These are phyloP conservation scores for Argyrosomus regius DNA, from an alignment of 2,797 vertebrate genomes.

Conservation along the genomic window DNA sequence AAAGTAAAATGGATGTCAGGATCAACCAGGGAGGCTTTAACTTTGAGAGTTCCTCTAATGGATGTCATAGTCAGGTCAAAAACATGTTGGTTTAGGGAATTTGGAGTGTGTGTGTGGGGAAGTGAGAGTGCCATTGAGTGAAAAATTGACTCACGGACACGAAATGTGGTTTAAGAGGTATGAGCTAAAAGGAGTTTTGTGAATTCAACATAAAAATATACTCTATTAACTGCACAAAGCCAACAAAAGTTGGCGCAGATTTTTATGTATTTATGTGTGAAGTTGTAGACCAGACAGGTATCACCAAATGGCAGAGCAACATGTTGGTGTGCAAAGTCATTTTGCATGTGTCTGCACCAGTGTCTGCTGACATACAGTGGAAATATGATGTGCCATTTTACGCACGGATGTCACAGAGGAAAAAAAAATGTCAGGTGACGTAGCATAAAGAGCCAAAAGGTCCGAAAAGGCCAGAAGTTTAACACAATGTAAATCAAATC, in stretches of 20 bases:
- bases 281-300: too few relatives aligned
- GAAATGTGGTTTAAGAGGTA: neutral
- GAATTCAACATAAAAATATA: neutral
- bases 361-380: too few relatives aligned
- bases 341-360: too few relatives aligned
- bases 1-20: constrained; percentile 61
- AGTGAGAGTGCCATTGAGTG: neutral
- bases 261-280: neutral
- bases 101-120: constrained; percentile 4
- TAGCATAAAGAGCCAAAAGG: too few relatives aligned
- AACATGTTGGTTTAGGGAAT: constrained; percentile 39
- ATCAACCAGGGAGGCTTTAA: constrained; percentile 56
- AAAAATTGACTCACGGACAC: neutral
- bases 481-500: neutral
- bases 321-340: too few relatives aligned
- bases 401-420: too few relatives aligned
- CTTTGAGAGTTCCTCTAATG: constrained; percentile 50
- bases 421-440: too few relatives aligned
- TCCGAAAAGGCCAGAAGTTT: too few relatives aligned
- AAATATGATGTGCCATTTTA: too few relatives aligned
- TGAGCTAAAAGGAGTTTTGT: neutral
- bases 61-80: constrained; percentile 58
- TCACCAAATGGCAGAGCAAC: too few relatives aligned
- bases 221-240: too few relatives aligned
- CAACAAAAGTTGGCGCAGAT: too few relatives aligned